A percentile compares a stretch with the other conserved stretches of the same genome.
Conservation (phyloP, 2,797 vertebrate genomes). For the Characodon lateralis region DNA sequence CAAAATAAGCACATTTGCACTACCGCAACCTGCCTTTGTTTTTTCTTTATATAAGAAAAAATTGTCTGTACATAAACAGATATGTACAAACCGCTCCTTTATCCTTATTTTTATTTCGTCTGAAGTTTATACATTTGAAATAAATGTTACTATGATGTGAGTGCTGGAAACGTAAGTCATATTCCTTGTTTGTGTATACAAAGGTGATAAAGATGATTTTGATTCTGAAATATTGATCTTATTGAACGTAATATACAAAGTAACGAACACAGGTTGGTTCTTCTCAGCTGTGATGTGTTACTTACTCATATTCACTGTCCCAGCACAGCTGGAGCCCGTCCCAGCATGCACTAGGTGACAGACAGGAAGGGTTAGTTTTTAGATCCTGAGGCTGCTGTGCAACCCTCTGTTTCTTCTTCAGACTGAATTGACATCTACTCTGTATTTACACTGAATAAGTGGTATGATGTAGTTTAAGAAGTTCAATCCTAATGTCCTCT, state of each 20-base stretch:
- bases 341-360: constrained; percentile 13
- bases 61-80: no score
- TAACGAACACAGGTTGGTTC: background rate
- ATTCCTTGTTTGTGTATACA: no score
- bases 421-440: background rate
- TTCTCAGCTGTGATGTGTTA: background rate
- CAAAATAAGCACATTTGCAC: no score
- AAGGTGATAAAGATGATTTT: no score
- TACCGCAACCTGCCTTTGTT: no score
- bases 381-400: background rate
- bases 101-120: no score
- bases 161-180: no score
- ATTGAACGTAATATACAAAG: background rate
- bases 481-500: background rate
- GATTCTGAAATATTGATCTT: no score
- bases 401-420: background rate
- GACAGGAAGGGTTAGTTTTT: background rate
- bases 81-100: no score
- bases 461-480: background rate
- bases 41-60: no score
- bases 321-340: background rate
- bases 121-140: no score
- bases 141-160: no score
- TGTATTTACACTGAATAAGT: background rate
- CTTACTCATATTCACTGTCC: background rate